A percentile compares a stretch with the other conserved stretches of the same genome.
These are phyloP conservation scores for Minunthozetes semirufus DNA, from an alignment of 2,888 invertebrate genomes.

Conservation along the genomic window DNA sequence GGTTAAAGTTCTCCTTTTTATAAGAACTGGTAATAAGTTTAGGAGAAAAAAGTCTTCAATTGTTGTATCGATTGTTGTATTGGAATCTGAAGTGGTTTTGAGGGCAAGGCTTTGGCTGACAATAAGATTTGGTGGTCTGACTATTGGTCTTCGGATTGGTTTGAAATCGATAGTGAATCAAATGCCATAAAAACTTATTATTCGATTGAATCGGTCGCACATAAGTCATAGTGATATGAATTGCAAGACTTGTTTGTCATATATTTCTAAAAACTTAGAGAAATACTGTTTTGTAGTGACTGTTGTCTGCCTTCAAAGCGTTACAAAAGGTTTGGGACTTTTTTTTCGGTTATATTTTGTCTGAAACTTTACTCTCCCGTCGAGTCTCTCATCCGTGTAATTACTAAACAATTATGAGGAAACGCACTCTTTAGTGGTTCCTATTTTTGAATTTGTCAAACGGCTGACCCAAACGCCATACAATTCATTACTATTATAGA, in stretches of 20 bases:
- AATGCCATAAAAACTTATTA: neutral
- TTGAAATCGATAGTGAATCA: neutral
- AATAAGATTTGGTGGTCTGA: neutral
- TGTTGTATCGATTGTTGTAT: too few species aligned
- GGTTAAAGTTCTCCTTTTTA: neutral
- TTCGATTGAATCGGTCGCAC: neutral
- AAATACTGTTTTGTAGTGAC: too few species aligned
- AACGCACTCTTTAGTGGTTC: constrained; percentile 16
- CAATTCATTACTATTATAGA: neutral
- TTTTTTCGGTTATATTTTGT: neutral
- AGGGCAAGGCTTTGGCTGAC: neutral
- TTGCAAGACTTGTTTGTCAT: constrained; percentile 1
- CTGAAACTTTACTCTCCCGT: neutral
- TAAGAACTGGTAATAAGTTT: neutral
- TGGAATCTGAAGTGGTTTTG: neutral
- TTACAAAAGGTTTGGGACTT: too few species aligned
- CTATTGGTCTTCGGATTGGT: neutral
- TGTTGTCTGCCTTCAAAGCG: too few species aligned
- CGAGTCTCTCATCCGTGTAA: constrained; percentile 5
- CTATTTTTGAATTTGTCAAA: neutral
- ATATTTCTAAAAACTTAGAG: neutral
- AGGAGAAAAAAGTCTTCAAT: too few species aligned
- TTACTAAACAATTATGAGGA: constrained; percentile 23
- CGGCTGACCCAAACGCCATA: constrained; percentile 1
- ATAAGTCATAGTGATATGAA: neutral